A percentile compares a stretch with the other conserved stretches of the same genome.
Evolutionary conservation across 2,888 invertebrate species (phyloP).

Genomic region (Eretmocerus hayati): DNA sequence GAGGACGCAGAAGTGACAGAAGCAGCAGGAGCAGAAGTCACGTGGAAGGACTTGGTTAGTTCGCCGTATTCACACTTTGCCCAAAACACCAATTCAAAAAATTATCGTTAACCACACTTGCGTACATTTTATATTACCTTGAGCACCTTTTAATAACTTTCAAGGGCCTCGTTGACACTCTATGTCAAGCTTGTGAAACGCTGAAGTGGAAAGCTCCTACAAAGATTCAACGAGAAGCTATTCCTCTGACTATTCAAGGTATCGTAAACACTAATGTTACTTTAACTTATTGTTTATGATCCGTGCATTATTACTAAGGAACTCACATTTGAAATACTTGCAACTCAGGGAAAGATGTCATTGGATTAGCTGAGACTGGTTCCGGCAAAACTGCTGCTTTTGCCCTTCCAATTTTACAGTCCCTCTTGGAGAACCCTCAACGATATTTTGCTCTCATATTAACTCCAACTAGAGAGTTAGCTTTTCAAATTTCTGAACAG

Average conservation of each 20-base stretch:
- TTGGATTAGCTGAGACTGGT: conserved; percentile 76
- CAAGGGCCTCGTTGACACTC: conserved; percentile 81
- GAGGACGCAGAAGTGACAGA: too few species aligned
- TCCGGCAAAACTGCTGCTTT: conserved; percentile 98
- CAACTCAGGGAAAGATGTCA: conserved; percentile 77
- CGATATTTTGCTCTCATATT: conserved; percentile 87
- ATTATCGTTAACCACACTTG: conserved; percentile 6
- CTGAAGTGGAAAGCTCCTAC: conserved; percentile 93
- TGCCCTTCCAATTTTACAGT: conserved; percentile 90
- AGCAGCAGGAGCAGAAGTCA: too few species aligned
- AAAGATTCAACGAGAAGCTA: conserved; percentile 90
- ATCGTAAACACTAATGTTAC: conserved; percentile 32
- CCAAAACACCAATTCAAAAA: conserved; percentile 6
- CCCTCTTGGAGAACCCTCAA: conserved; percentile 84
- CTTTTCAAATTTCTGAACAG: conserved; percentile 97
- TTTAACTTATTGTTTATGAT: not conserved
- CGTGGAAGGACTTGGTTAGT: conserved; percentile 59
- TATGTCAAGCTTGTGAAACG: conserved; percentile 85
- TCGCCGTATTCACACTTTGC: not conserved
- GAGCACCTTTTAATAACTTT: conserved; percentile 25
- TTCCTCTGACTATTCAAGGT: conserved; percentile 85
- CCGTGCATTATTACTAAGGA: too few species aligned
- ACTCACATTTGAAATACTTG: conserved; percentile 1
- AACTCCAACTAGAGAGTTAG: conserved; percentile 95
- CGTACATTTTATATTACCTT: not conserved